Evolutionary conservation across 2,113 vertebrate species (phyloP), one percentile per base, ranked within the genome.

Genomic region (Pseudolaguvia tuberculata): DNA sequence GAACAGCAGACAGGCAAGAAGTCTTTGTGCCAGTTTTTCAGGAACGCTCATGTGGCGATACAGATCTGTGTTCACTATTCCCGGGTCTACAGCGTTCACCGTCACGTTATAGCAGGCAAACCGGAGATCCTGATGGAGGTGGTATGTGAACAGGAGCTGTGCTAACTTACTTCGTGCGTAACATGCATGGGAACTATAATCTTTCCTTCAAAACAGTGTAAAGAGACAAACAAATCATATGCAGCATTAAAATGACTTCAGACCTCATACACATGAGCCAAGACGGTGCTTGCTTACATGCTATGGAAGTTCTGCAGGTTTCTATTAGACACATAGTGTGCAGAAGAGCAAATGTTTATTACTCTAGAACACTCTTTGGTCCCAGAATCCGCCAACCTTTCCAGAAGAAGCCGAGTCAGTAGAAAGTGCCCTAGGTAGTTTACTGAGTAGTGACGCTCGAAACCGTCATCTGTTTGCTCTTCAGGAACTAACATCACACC

Each of bases 371-470:
- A 63, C 74, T 59, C 72, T 72, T 79, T 78, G 27, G 76, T 83
- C 51, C 94, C 95, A 53, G 93, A 92, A 73, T 77, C 83, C 84
- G 84, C 86, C 80, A 97, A 86, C 0, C 7, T 81, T 77, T 93
- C 92, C 87, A 97, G 83, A 48, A 97, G 94, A 20, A 97, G 92
- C 80, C 88, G 87, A 75, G 94, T 96, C 80, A 96, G 84, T 82
- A 96, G 84, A 86, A 96, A 96, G 88, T 95, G 96, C 1, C 94
- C 93, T 55, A 97, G 82, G 85, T 94, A 96, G 87, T 98, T 97
- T 67, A 95, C 51, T 9, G 91, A 93, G 0, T 96, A 91, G 74
- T 97, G 94, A 56, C 88, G 88, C 79, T 98, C 95, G 42, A 95
- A 94, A n/a, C n/a, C n/a, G n/a, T n/a, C n/a, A n/a, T n/a, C n/a